Percentiles rank a stretch among this genome's conserved stretches.
Evolutionary conservation across 2,113 vertebrate species (phyloP).

Genomic region (Lucifuga dentata): DNA sequence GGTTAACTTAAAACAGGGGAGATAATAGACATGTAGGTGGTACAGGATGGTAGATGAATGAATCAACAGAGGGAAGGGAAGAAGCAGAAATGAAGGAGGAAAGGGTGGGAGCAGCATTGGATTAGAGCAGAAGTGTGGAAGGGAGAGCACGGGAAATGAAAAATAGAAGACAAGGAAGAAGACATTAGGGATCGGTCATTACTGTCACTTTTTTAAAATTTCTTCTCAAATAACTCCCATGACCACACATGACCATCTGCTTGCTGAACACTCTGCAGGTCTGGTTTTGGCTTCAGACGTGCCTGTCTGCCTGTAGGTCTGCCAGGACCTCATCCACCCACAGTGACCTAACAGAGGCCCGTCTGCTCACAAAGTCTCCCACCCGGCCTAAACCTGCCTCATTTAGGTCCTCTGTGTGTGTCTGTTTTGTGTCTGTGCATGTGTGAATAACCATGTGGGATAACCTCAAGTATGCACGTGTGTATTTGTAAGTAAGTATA

Average conservation of each 20-base stretch:
- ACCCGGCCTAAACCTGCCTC: conserved; percentile 12
- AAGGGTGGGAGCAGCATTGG: background rate
- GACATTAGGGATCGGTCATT: background rate
- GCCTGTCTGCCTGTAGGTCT: conserved; percentile 31
- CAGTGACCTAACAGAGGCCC: conserved; percentile 54
- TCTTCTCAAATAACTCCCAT: conserved; percentile 36
- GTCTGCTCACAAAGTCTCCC: conserved; percentile 48
- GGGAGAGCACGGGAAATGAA: background rate
- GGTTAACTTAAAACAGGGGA: conserved; percentile 25
- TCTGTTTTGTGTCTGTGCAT: conserved; percentile 3
- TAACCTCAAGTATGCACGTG: background rate
- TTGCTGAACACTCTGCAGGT: conserved; percentile 15
- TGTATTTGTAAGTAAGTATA: conserved; percentile 8
- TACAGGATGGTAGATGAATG: conserved; percentile 6
- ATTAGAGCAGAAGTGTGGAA: background rate
- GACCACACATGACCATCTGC: conserved; percentile 46
- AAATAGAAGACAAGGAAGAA: background rate
- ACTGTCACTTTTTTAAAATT: conserved; percentile 8
- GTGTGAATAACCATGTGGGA: background rate
- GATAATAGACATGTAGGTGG: conserved; percentile 28
- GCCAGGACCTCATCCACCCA: conserved; percentile 51
- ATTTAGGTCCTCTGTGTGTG: conserved; percentile 5
- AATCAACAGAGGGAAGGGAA: background rate
- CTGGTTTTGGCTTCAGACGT: conserved; percentile 20
- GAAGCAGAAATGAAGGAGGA: background rate